Conservation (phyloP, 2,113 vertebrate genomes). For the Psophia crepitans region DNA sequence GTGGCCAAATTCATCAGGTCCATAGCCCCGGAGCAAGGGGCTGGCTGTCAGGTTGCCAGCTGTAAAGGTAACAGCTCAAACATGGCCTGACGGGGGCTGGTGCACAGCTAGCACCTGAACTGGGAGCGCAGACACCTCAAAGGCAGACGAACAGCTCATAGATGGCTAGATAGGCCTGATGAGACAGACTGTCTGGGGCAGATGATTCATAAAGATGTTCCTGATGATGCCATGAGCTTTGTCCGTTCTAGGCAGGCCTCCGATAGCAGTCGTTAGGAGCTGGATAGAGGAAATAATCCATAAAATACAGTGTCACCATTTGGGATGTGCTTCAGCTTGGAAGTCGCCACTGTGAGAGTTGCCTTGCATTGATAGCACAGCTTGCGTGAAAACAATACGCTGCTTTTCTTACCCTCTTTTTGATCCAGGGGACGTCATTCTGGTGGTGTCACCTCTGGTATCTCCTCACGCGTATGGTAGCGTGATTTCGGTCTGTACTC, state of each 20-base stretch:
- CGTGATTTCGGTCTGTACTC: slow-evolving; percentile 60
- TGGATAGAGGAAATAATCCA: background rate
- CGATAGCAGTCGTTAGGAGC: background rate
- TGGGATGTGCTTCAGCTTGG: background rate
- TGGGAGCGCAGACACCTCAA: background rate
- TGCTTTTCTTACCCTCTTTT: background rate
- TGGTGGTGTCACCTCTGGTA: slow-evolving; percentile 70
- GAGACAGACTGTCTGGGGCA: background rate
- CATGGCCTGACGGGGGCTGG: background rate
- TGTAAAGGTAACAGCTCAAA: background rate
- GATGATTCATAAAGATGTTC: background rate
- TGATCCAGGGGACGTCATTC: slow-evolving; percentile 64
- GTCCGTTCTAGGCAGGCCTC: background rate
- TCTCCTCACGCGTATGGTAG: slow-evolving; percentile 55
- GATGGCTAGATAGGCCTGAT: background rate
- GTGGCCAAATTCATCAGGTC: background rate
- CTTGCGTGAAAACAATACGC: background rate
- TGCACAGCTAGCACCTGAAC: background rate
- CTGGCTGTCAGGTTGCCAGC: background rate
- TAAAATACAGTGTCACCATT: background rate
- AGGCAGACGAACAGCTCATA: background rate
- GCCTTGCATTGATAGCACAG: background rate
- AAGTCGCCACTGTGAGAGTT: background rate
- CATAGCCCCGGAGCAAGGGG: background rate
- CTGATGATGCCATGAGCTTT: background rate